Evolutionary conservation across 2,797 vertebrate genomes (phyloP), one percentile per base, ranked within the genome.

Genomic region (Xenopus petersii): DNA sequence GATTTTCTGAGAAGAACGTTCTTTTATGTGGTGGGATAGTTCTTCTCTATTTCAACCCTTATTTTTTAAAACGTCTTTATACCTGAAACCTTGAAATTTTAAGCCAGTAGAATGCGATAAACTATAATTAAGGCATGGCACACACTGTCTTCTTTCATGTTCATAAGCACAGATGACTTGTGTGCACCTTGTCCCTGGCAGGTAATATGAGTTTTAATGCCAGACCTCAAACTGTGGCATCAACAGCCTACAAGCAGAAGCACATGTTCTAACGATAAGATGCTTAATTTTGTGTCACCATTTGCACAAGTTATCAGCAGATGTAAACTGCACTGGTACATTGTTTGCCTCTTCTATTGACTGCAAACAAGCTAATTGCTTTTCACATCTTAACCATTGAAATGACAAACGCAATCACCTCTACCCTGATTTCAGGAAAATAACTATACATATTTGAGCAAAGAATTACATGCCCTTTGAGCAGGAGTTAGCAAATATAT

Each of bases 281-380:
- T 68, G 48, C 47, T 54, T 59, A 64, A 67, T 33, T 78, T 70
- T 73, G 65, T 78, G 71, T 64, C 47, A 73, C 75, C 62, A 71
- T 78, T 78, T 78, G 60, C 70, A 59, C 56, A 78, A 68, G 59
- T 73, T 73, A 78, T 78, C 75, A 73, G 75, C 65, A 64, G 75
- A 26, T 68, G 70, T 78, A 78, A 78, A 78, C 49, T 1, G 46
- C 68, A 46, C 70, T 69, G 60, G 73, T 73, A 79, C 69, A 79
- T 54, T 64, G 75, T 73, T 67, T 64, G 68, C n/a, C 70, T 12
- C 36, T 63, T 33, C 66, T 78, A 73, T 59, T 78, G 68, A 78
- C 70, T 49, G 76, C 71, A 60, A 65, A 74, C 63, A 71, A 68
- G 58, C 71, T 65, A 54, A 70, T 65, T 61, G 15, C 56, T 54